Percentiles rank a stretch among this genome's conserved stretches.
phyloP scores from a whole-genome alignment of 2,113 vertebrate genomes.

The Rynchops niger region DNA sequence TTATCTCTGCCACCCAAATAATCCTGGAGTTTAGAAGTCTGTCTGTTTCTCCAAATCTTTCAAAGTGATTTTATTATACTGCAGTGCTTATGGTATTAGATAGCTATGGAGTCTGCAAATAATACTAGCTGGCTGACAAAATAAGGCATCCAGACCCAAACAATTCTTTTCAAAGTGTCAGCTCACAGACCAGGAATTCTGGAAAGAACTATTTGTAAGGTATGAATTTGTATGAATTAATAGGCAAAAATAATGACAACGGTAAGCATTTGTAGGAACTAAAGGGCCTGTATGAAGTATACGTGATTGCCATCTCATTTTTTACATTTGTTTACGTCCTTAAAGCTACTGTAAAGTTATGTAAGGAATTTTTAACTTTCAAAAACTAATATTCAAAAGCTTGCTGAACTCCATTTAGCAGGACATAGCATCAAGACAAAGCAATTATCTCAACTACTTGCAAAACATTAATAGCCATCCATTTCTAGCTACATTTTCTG shows the following conservation, averaged over 20 bases:
- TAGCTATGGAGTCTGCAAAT: neutral
- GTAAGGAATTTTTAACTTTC: neutral
- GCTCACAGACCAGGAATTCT: neutral
- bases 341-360: neutral
- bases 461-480: neutral
- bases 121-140: neutral
- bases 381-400: neutral
- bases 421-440: neutral
- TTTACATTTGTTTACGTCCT: accelerated
- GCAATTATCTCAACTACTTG: neutral
- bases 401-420: neutral
- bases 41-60: neutral
- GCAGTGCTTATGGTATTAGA: neutral
- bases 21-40: neutral
- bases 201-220: neutral
- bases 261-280: neutral
- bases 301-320: neutral
- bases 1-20: neutral
- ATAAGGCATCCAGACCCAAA: neutral
- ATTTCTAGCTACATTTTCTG: neutral
- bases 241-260: neutral
- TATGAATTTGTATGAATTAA: neutral
- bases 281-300: neutral
- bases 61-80: neutral
- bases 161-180: neutral